Base-by-base conservation (phyloP, 2,113 vertebrate genomes). In the Phaethornis superciliosus region DNA sequence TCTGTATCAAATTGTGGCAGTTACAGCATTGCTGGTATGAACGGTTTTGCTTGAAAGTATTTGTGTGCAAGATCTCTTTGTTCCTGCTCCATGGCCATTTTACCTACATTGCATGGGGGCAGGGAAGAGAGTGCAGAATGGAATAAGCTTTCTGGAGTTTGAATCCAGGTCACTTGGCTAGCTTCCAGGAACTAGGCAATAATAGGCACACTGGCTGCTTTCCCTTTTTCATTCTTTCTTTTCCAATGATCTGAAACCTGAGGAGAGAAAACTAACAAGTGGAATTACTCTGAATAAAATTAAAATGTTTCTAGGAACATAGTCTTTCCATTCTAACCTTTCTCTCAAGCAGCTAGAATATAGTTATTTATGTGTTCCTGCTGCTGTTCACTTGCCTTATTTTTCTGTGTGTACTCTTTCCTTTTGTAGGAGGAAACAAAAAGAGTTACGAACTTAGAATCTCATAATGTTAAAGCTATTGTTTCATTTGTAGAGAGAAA, bases 161-260 rank as follows among this genome's bases (percentile, higher is more conserved):
- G 95, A 97, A 97, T 96, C 94, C 97, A 97, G 95, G 97, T 97
- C 96, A 97, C 62, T 96, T 97, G 96, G 96, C 91, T 71, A 46
- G 26, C 56, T 80, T 95, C 96, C 97, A 97, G 88, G 83, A 90
- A 30, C 90, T 85, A 92, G 94, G 95, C 94, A 94, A 94, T 95
- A 96, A 90, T 92, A 92, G 88, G 88, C 93, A 82, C 27, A 13
- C 91, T 96, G 96, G 96, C 96, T 89, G 94, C 93, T 95, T 96
- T 95, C 93, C 94, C 86, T 95, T 93, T 94, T 94, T 91, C 93
- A 82, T 94, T 95, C 90, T 95, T 96, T 89, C 81, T 96, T 90
- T 96, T 93, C 93, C 91, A 92, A 23, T 90, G 89, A 89, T 88
- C 94, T 96, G 96, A 95, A 97, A 97, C 90, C 85, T 59, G 72